Conservation (phyloP, 2,797 vertebrate species). For the Gephyroberyx darwinii region DNA sequence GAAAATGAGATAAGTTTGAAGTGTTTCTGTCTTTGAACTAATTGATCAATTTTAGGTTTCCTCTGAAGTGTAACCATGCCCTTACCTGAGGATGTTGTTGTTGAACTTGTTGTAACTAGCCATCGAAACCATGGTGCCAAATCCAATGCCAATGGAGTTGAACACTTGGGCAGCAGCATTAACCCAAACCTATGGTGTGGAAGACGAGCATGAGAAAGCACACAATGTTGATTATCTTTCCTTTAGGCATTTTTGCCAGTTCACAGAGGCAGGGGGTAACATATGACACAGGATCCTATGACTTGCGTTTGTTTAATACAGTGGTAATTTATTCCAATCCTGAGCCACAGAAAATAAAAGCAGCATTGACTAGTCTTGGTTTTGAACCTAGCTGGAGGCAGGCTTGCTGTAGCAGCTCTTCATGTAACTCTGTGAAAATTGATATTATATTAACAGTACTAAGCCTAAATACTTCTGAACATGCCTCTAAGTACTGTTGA, state of each 20-base stretch:
- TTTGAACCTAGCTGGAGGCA: too few relatives aligned
- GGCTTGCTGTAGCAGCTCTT: background rate
- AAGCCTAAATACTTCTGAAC: background rate
- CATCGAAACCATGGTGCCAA: slow-evolving; percentile 82
- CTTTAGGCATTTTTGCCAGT: too few relatives aligned
- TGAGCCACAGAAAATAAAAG: too few relatives aligned
- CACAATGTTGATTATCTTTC: too few relatives aligned
- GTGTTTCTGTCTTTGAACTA: background rate
- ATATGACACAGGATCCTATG: too few relatives aligned
- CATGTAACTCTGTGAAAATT: background rate
- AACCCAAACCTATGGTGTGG: slow-evolving; percentile 77
- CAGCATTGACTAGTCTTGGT: too few relatives aligned
- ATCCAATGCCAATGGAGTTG: slow-evolving; percentile 82
- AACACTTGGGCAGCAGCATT: slow-evolving; percentile 84
- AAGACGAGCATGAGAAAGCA: slow-evolving; percentile 10
- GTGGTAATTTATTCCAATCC: too few relatives aligned
- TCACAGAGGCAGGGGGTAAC: too few relatives aligned
- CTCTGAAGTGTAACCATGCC: background rate
- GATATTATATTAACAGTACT: background rate
- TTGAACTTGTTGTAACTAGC: slow-evolving; percentile 84
- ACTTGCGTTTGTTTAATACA: too few relatives aligned
- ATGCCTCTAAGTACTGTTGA: background rate
- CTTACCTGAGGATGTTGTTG: slow-evolving; percentile 82
- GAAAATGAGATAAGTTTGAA: slow-evolving; percentile 4
- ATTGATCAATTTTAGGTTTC: background rate